Conservation (phyloP, 2,888 invertebrate species). For the Macrosoma leucophasiata region DNA sequence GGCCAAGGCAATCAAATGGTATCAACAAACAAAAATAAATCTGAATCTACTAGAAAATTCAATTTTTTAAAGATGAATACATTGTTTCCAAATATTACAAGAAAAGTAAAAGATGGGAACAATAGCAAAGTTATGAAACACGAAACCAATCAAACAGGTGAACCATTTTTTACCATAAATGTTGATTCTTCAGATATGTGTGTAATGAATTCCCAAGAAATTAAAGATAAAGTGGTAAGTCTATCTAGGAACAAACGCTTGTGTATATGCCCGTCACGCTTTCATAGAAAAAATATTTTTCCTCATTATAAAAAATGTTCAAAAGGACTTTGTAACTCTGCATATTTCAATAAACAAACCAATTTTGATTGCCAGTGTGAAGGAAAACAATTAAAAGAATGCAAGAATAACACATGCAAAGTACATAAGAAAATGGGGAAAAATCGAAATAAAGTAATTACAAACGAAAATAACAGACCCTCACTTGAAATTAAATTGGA, state of each 20-base stretch:
- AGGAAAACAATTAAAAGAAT: constrained; percentile 25
- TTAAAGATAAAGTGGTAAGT: constrained; percentile 29
- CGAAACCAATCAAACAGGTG: constrained; percentile 24
- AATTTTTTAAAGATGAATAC: too few species aligned
- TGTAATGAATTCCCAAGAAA: constrained; percentile 33
- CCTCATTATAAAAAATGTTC: too few species aligned
- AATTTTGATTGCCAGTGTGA: constrained; percentile 31
- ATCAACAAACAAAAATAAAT: too few species aligned
- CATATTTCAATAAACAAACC: constrained; percentile 27
- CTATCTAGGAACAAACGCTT: constrained; percentile 17
- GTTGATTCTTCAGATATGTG: constrained; percentile 31
- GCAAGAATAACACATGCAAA: constrained; percentile 32
- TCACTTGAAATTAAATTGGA: constrained; percentile 34
- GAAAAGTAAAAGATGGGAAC: too few species aligned
- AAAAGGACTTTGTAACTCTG: constrained; percentile 30
- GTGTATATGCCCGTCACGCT: constrained; percentile 34
- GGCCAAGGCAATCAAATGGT: too few species aligned
- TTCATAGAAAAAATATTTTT: too few species aligned
- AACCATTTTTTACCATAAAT: constrained; percentile 34
- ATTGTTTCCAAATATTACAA: too few species aligned
- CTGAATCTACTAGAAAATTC: too few species aligned
- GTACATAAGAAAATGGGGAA: constrained; percentile 4
- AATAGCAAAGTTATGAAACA: too few species aligned
- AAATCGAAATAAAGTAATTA: constrained; percentile 16
- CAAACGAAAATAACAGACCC: constrained; percentile 16